These are phyloP conservation scores for Metaphire vulgaris DNA, from an alignment of 1,140 invertebrate species.

Conservation along the genomic window DNA sequence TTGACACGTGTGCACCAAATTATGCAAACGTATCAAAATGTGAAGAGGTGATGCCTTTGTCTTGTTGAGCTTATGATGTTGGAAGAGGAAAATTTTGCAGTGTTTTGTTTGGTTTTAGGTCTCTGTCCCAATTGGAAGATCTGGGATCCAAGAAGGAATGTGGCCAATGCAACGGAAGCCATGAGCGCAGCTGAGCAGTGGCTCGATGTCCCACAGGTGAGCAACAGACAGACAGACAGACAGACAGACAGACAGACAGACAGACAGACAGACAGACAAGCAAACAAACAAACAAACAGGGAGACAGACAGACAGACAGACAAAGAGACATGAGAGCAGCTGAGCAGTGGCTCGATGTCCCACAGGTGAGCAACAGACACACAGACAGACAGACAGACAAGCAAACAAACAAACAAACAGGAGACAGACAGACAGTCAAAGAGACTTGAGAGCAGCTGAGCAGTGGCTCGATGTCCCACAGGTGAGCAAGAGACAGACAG, in stretches of 20 bases:
- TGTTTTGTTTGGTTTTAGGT: too few species aligned
- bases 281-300: too few species aligned
- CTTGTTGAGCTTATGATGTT: too few species aligned
- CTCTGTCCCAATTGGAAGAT: conserved; percentile 84
- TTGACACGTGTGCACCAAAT: too few species aligned
- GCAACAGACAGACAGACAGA: conserved; percentile 15
- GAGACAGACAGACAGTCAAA: too few species aligned
- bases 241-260: not conserved
- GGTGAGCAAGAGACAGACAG: conserved; percentile 1
- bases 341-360: not conserved
- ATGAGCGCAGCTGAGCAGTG: conserved; percentile 55
- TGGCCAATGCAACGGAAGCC: conserved; percentile 80
- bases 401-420: too few species aligned
- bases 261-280: too few species aligned
- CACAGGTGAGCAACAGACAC: not conserved
- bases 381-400: conserved; percentile 1
- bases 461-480: not conserved
- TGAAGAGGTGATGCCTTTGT: too few species aligned
- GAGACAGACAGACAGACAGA: too few species aligned
- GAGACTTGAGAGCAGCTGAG: conserved; percentile 62
- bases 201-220: not conserved
- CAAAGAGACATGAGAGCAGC: conserved; percentile 65
- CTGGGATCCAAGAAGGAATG: conserved; percentile 76
- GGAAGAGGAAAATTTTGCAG: too few species aligned
- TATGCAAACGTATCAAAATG: too few species aligned